Evolutionary conservation across 1,140 invertebrate species (phyloP), one percentile per base, ranked within the genome.

Genomic region (Drosophila willistoni): DNA sequence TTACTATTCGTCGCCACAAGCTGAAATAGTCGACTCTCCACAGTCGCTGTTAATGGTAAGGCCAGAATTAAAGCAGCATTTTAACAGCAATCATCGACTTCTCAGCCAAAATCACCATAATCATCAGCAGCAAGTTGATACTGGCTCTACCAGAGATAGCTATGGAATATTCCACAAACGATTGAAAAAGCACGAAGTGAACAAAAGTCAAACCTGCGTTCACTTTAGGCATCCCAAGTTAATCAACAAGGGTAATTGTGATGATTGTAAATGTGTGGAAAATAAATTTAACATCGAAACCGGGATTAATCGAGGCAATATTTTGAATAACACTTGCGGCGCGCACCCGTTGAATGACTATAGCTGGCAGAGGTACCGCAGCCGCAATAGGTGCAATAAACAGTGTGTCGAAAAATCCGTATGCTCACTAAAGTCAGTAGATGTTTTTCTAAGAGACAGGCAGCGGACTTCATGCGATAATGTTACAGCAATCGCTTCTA

Each of bases 221-320:
- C 59, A 25, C 22, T 25, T 29, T 9, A 64, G 14, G 14, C 14
- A n/a, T 51, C 44, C 17, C 36, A 60, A 12, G 34, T 19, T 60
- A n/a, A 60, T n/a, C 19, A 47, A 59, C 13, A n/a, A 29, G 14
- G 29, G 14, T 7, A 3, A 36, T 12, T 65, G 63, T 34, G 63
- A 54, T 55, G 47, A 67, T 67, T 22, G 34, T 17, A 34, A 72
- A 47, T 55, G 41, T 12, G 14, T 34, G 1, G 10, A n/a, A n/a
- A 10, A 34, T 17, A 33, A 14, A 34, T 34, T 36, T 33, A 33
- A 9, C 7, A 17, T 57, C 5, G n/a, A 33, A 3, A 5, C 17
- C 61, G 25, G 22, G 7, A 7, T 14, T 10, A 39, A 19, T 17
- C 12, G 7, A 36, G 56, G 10, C 19, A 5, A 19, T 22, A n/a